Conservation (phyloP, 2,797 vertebrate genomes). For the Acrossocheilus wenchowensis region DNA sequence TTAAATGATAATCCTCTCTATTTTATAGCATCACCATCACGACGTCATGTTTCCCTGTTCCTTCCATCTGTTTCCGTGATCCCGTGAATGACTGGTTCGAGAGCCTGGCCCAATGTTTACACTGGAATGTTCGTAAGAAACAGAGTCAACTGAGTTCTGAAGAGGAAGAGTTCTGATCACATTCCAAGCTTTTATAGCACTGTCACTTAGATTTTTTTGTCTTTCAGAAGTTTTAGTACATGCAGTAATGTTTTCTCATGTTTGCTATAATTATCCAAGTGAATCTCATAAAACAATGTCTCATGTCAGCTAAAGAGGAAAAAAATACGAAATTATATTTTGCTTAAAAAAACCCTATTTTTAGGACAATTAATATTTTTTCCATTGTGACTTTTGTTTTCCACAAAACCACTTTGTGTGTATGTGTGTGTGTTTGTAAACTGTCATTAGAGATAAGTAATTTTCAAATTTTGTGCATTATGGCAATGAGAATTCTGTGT, state of each 20-base stretch:
- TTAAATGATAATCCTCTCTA: neutral
- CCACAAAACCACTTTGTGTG: neutral
- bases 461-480: neutral
- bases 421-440: no score
- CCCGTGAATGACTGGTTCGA: constrained; percentile 88
- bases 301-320: neutral
- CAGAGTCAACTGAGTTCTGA: constrained; percentile 73
- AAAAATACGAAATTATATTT: neutral
- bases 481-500: neutral
- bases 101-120: constrained; percentile 84
- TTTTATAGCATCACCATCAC: constrained; percentile 82
- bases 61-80: constrained; percentile 84
- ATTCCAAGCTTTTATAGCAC: neutral
- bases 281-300: neutral
- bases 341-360: neutral
- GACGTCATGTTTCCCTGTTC: constrained; percentile 82
- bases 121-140: constrained; percentile 85
- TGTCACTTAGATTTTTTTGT: neutral
- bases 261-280: neutral
- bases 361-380: neutral
- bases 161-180: constrained; percentile 55
- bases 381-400: neutral
- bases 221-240: neutral
- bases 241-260: neutral
- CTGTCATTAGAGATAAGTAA: neutral